Conservation (phyloP, 2,888 invertebrate species). For the Ramazzottius varieornatus region DNA sequence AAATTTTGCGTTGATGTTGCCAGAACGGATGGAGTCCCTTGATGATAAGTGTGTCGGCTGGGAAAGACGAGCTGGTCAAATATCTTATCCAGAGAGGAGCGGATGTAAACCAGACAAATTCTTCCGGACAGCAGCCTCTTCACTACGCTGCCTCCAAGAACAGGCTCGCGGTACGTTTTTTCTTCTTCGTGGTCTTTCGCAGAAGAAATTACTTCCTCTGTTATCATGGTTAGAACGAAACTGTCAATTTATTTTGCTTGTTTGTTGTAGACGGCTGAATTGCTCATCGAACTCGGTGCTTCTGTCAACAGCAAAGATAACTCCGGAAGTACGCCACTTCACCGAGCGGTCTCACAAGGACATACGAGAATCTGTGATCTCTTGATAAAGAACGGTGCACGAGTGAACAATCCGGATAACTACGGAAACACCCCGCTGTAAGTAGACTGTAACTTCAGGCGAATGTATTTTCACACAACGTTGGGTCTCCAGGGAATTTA, state of each 20-base stretch:
- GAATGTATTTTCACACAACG: background rate
- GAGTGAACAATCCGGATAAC: background rate
- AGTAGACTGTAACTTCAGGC: background rate
- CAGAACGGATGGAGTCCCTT: conserved; percentile 40
- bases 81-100: conserved; percentile 39
- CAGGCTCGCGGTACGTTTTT: conserved; percentile 34
- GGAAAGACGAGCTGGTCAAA: conserved; percentile 38
- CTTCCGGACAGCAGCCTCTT: conserved; percentile 46
- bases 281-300: background rate
- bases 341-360: background rate
- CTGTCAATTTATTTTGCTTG: no score
- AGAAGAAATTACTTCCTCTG: no score
- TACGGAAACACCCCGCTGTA: background rate
- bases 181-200: no score
- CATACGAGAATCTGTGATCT: background rate
- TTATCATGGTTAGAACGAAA: no score
- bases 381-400: background rate
- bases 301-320: background rate
- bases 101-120: conserved; percentile 41
- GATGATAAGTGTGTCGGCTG: conserved; percentile 51
- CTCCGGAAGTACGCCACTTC: background rate
- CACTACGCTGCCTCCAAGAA: conserved; percentile 67
- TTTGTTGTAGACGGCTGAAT: background rate
- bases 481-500: no score
- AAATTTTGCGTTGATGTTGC: no score